Conservation (phyloP, 2,113 vertebrate genomes). For the Grammomys surdaster region DNA sequence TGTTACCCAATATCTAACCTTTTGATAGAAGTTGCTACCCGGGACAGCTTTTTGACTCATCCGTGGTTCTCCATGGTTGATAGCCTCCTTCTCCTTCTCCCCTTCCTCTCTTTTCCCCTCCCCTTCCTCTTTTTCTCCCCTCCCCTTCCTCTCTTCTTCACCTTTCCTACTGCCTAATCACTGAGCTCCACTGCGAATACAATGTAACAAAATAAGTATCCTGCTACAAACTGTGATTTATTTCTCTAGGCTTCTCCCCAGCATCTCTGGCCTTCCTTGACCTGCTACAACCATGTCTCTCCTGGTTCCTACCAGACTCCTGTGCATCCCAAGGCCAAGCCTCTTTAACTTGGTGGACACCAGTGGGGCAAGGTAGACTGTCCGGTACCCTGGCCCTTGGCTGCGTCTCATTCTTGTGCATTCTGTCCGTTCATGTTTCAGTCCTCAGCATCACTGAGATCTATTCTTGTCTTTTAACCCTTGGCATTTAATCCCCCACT, state of each 20-base stretch:
- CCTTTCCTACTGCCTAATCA: too few species aligned
- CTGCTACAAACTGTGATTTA: background rate
- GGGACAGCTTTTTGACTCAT: too few species aligned
- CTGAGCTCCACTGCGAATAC: too few species aligned
- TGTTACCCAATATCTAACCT: too few species aligned
- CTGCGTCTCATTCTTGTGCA: background rate
- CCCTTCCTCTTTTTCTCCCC: too few species aligned
- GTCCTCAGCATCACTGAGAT: background rate
- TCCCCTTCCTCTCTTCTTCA: too few species aligned
- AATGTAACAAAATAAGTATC: too few species aligned
- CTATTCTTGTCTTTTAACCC: background rate
- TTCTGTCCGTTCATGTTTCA: background rate
- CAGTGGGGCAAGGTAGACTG: background rate
- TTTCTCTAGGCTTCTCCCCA: conserved; percentile 18
- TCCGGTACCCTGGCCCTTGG: background rate
- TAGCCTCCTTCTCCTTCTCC: too few species aligned
- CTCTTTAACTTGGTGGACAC: background rate
- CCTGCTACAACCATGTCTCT: background rate
- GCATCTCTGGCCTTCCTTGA: background rate
- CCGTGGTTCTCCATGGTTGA: too few species aligned
- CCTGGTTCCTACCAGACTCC: background rate
- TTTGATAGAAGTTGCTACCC: too few species aligned
- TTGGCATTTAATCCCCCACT: background rate
- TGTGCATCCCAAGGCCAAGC: background rate
- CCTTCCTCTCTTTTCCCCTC: too few species aligned